phyloP scores from a whole-genome alignment of 1,140 invertebrate genomes.

The Tetraneura akinire region DNA sequence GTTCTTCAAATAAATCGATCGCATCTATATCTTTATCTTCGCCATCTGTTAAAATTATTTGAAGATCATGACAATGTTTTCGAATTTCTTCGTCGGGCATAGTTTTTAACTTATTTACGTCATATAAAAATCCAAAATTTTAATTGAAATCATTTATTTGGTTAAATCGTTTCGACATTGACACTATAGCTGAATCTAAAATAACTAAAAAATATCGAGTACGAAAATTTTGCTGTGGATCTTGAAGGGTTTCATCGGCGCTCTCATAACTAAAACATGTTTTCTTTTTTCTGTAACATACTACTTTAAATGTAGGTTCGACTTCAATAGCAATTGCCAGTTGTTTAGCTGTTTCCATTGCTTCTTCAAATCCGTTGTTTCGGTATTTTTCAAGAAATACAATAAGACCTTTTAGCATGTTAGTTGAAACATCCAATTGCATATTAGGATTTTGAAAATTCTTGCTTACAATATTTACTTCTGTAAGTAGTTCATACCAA shows the following conservation, averaged over 20 bases:
- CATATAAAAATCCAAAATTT: background rate
- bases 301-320: background rate
- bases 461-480: no score
- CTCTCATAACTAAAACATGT: constrained; percentile 6
- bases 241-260: background rate
- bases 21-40: constrained; percentile 15
- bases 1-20: no score
- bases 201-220: constrained; percentile 5
- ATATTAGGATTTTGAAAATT: background rate
- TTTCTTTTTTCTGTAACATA: background rate
- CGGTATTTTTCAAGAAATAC: constrained; percentile 9
- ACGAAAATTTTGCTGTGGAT: background rate
- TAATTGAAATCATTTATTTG: constrained; percentile 6
- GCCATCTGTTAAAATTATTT: background rate
- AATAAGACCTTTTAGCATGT: constrained; percentile 18
- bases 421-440: no score
- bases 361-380: background rate
- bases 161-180: constrained; percentile 12
- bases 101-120: background rate
- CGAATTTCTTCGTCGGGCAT: background rate
- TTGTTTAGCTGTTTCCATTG: background rate
- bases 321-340: background rate
- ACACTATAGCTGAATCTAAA: background rate
- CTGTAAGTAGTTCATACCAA: background rate
- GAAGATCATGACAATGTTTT: constrained; percentile 9